These are phyloP conservation scores for Pteropus rufus DNA, from an alignment of 2,797 vertebrate species.

Conservation along the genomic window DNA sequence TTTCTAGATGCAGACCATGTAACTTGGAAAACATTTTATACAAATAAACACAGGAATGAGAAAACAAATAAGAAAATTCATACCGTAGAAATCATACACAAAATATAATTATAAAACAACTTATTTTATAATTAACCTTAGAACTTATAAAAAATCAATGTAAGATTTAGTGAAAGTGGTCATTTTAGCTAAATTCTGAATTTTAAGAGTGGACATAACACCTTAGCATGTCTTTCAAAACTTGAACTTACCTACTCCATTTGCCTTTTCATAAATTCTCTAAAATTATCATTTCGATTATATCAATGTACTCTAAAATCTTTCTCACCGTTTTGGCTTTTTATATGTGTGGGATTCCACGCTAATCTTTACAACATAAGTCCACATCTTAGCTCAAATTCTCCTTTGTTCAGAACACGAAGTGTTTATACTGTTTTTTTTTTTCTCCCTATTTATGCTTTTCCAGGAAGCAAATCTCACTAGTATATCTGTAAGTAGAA, in stretches of 20 bases:
- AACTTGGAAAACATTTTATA: background rate
- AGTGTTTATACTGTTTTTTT: background rate
- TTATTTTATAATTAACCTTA: background rate
- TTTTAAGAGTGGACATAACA: background rate
- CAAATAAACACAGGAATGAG: no score
- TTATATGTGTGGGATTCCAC: background rate
- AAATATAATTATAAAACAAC: background rate
- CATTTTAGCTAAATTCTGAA: background rate
- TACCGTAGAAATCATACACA: background rate
- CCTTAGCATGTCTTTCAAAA: background rate
- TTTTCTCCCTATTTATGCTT: background rate
- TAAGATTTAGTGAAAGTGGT: background rate
- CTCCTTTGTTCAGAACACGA: background rate
- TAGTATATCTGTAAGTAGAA: background rate
- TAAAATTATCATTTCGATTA: background rate
- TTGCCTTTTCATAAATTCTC: background rate
- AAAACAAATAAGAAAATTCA: background rate
- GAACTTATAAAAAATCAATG: background rate
- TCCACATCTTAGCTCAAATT: background rate
- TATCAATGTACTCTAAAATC: background rate
- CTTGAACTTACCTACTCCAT: background rate
- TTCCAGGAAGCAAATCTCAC: background rate
- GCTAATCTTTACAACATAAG: background rate
- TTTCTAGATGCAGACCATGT: background rate
- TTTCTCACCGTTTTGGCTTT: background rate